These are phyloP conservation scores for Oreochromis mossambicus DNA, from an alignment of 2,797 vertebrate species.

Conservation along the genomic window DNA sequence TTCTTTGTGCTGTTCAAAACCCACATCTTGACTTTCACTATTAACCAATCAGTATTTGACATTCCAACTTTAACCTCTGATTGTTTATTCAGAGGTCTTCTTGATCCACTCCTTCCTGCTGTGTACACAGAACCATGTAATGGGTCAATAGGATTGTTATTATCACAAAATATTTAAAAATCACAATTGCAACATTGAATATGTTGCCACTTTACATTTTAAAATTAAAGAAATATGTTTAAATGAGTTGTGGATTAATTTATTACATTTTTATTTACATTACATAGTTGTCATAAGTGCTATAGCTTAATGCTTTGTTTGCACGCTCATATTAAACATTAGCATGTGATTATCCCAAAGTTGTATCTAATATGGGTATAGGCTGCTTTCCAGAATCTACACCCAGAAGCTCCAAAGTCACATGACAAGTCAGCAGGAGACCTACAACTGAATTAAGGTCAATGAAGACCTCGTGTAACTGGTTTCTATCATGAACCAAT, in stretches of 20 bases:
- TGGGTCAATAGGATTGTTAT: not conserved
- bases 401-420: not conserved
- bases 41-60: not conserved
- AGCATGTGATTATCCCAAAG: not conserved
- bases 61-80: not conserved
- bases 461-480: not conserved
- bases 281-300: not conserved
- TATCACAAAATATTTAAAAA: not conserved
- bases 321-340: not conserved
- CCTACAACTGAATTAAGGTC: not conserved
- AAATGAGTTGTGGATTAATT: not conserved
- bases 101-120: not conserved
- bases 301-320: not conserved
- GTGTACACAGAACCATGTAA: not conserved
- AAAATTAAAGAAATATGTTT: not conserved
- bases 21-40: not conserved
- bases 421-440: not conserved
- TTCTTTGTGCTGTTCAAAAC: not conserved
- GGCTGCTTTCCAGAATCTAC: not conserved
- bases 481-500: not conserved
- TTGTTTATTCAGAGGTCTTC: rapidly evolving
- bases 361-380: not conserved
- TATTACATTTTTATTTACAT: not conserved
- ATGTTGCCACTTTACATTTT: not conserved
- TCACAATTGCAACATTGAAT: not conserved